Evolutionary conservation across 2,888 invertebrate genomes (phyloP), one percentile per base, ranked within the genome.

Genomic region (Scrobipalpa atriplicella): DNA sequence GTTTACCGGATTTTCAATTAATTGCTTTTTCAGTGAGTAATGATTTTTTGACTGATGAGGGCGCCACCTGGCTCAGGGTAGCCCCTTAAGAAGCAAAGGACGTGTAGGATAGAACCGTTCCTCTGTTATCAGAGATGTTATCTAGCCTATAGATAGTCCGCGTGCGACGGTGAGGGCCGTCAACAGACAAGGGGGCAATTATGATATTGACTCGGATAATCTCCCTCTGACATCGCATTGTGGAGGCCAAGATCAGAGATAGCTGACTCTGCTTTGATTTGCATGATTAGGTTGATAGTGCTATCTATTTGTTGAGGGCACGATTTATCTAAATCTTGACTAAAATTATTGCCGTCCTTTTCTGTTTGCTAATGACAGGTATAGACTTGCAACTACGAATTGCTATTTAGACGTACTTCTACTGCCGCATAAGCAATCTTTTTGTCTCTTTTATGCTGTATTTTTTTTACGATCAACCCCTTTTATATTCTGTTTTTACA

Each of bases 191-290:
- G 10, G 29, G 54, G 58, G 58, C 38, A 58, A 58, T 58, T 38
- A 58, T 38, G 58, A 58, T 58, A 58, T 58, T 58, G 58, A 38
- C 38, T 16, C 16, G n/a, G 58, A 58, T 58, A 56, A 58, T 58
- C 58, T 16, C 1, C n/a, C 29, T 29, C 56, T n/a, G 7, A 13
- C 38, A 58, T 58, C 58, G 1, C 16, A 58, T 38, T 58, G 36
- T 58, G 10, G 8, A 56, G 19, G 0, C 21, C 3, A 13, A 21
- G 29, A 13, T 56, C 21, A 13, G 21, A 21, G 54, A 56, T 19
- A n/a, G 58, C 58, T 58, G 58, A 38, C 36, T 16, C 58, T 38
- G 58, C 58, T 58, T 58, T 58, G 58, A 38, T 58, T 58, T 58
- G 38, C 58, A 16, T 58, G 56, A 56, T 56, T 56, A 36, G 13